These are phyloP conservation scores for Psittacula echo DNA, from an alignment of 2,797 vertebrate species.

Conservation along the genomic window DNA sequence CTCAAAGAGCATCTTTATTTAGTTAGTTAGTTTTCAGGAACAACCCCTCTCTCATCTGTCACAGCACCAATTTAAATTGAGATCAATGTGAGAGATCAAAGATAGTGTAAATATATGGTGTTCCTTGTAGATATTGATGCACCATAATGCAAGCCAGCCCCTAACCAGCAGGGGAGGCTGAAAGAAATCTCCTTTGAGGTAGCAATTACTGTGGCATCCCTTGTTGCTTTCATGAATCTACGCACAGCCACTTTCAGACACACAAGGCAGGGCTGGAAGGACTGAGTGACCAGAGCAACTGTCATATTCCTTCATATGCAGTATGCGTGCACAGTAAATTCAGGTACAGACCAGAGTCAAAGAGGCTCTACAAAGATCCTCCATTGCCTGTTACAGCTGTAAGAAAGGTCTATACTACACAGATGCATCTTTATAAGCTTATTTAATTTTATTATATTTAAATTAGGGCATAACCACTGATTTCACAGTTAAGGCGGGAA, in stretches of 20 bases:
- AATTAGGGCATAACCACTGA: not conserved
- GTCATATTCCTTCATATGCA: not conserved
- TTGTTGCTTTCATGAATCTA: not conserved
- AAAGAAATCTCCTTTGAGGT: not conserved
- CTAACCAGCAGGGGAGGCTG: not conserved
- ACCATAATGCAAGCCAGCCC: not conserved
- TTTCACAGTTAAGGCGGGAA: not conserved
- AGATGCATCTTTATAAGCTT: not conserved
- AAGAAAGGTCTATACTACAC: not conserved
- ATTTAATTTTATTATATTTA: not conserved
- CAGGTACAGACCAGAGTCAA: not conserved
- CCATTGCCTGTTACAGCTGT: not conserved
- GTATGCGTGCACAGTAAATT: fast-evolving
- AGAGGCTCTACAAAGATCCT: not conserved
- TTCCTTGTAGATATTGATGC: not conserved
- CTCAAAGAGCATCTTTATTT: not conserved
- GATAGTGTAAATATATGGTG: not conserved
- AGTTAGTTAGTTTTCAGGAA: not conserved
- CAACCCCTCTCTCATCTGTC: not conserved
- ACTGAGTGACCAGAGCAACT: fast-evolving
- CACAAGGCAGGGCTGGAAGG: not conserved
- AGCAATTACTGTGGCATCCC: not conserved
- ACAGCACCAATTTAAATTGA: not conserved
- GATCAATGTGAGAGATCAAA: not conserved
- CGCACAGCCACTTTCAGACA: not conserved